A percentile compares a stretch with the other conserved stretches of the same genome.
Conservation (phyloP, 2,888 invertebrate species). For the Sesamia inferens region DNA sequence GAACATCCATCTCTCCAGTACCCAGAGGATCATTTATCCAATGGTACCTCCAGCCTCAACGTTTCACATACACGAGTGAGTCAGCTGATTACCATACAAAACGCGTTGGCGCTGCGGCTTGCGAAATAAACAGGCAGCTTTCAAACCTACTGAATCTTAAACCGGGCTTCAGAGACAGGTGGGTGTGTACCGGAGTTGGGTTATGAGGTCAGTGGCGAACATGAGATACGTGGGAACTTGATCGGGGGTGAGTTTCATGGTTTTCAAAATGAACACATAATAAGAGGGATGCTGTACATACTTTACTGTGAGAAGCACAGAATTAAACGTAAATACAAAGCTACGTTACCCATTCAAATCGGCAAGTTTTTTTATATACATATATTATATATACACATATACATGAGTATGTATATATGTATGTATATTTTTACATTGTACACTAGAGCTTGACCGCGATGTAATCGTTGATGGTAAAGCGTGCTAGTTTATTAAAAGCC, state of each 20-base stretch:
- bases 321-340: conserved; percentile 24
- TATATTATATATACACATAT: too few species aligned
- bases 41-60: conserved; percentile 19
- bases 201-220: conserved; percentile 29
- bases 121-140: conserved; percentile 50
- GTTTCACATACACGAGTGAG: conserved; percentile 24
- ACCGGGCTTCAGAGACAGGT: conserved; percentile 25
- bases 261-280: conserved; percentile 20
- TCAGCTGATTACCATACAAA: conserved; percentile 61
- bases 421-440: too few species aligned
- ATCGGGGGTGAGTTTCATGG: conserved; percentile 29
- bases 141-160: conserved; percentile 48
- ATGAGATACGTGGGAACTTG: conserved; percentile 30
- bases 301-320: background rate
- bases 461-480: too few species aligned
- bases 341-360: background rate
- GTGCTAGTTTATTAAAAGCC: too few species aligned
- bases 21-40: conserved; percentile 30
- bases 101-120: conserved; percentile 39
- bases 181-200: conserved; percentile 17
- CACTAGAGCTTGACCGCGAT: too few species aligned
- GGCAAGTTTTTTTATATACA: background rate
- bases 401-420: too few species aligned
- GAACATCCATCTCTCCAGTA: conserved; percentile 19
- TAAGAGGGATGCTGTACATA: background rate